Evolutionary conservation across 2,888 invertebrate genomes (phyloP).

Genomic region (Laothoe populi): DNA sequence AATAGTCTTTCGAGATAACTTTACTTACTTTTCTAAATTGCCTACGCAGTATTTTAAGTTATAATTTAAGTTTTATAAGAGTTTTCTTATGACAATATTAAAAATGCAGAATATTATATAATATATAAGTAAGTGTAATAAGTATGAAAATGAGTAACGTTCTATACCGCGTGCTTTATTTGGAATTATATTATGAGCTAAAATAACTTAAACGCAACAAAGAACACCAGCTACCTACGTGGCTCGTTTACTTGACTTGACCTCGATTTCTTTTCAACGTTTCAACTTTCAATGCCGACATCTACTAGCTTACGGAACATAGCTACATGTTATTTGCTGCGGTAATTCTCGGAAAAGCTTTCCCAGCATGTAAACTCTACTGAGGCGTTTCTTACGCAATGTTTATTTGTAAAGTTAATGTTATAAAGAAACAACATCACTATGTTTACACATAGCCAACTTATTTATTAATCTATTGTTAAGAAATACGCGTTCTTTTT

Average conservation of each 20-base stretch:
- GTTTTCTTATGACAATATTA: no score
- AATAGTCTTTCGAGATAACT: no score
- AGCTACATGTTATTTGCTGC: constrained; percentile 20
- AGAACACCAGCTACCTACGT: constrained; percentile 70
- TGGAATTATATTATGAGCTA: neutral
- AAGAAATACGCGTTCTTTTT: constrained; percentile 21
- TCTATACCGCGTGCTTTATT: neutral
- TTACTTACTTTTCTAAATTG: no score
- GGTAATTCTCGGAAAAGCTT: constrained; percentile 21
- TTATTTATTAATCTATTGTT: constrained; percentile 13
- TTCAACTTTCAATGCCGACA: constrained; percentile 81
- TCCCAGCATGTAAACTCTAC: constrained; percentile 6
- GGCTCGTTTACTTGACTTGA: constrained; percentile 72
- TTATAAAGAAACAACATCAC: neutral
- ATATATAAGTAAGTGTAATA: neutral
- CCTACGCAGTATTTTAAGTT: no score
- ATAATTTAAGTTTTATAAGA: no score
- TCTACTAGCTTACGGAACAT: constrained; percentile 46
- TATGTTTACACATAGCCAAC: neutral
- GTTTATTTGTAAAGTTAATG: neutral
- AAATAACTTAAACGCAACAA: constrained; percentile 45
- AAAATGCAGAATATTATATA: neutral
- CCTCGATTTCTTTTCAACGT: constrained; percentile 84
- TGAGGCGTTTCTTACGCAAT: neutral
- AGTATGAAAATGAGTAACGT: neutral